Conservation (phyloP, 2,113 vertebrate genomes). For the Tenebrosternarchus preto region DNA sequence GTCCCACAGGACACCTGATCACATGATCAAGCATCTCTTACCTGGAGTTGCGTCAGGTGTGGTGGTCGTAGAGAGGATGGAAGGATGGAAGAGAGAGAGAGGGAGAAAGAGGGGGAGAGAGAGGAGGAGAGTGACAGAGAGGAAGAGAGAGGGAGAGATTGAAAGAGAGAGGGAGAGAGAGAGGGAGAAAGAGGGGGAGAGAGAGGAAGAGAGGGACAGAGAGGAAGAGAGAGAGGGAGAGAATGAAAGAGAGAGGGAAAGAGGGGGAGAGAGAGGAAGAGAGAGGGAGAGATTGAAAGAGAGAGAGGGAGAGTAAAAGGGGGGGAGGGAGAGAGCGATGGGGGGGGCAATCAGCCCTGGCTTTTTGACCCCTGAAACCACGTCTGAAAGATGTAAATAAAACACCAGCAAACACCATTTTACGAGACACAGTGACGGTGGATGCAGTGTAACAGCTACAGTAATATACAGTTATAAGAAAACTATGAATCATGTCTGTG, state of each 20-base stretch:
- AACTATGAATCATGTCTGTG: constrained; percentile 27
- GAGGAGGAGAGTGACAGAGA: not conserved
- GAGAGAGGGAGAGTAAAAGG: too few relatives aligned
- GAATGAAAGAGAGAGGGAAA: too few relatives aligned
- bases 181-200: constrained; percentile 26
- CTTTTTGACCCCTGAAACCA: too few relatives aligned
- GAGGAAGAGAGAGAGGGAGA: too few relatives aligned
- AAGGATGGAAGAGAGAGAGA: constrained; percentile 17
- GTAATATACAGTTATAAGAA: constrained; percentile 42
- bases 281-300: too few relatives aligned
- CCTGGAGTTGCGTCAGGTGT: constrained; percentile 39
- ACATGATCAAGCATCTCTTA: constrained; percentile 30
- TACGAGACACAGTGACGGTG: too few relatives aligned
- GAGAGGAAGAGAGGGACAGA: not conserved
- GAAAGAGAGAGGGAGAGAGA: constrained; percentile 28
- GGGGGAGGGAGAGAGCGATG: too few relatives aligned
- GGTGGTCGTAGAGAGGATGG: not conserved
- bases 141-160: constrained; percentile 24
- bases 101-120: constrained; percentile 18
- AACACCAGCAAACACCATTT: too few relatives aligned
- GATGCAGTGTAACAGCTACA: constrained; percentile 26
- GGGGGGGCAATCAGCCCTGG: too few relatives aligned
- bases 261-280: too few relatives aligned
- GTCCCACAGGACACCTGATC: not conserved
- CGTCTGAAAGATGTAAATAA: too few relatives aligned